Base-by-base conservation (phyloP, 92 coral and sea anemone genomes). In the Metridium senile region DNA sequence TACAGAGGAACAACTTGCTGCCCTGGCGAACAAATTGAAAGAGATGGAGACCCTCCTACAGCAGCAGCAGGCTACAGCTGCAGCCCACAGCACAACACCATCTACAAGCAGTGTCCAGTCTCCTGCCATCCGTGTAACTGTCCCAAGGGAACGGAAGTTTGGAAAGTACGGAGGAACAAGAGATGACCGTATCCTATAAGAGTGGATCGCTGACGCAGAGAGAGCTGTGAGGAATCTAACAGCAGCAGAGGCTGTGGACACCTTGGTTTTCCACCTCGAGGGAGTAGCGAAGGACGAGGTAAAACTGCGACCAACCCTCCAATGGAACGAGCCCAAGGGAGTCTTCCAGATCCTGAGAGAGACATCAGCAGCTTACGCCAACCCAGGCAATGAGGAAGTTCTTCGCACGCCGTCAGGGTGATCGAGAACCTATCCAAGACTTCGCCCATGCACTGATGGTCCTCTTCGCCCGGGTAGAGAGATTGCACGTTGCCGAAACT, bases 371-470 rank as follows among this genome's bases (percentile, higher is more conserved):
- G 82, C 84, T 86, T 20, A 81, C 87, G 1, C 70, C 47, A 39
- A 86, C 91, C 39, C 89, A 80, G 56, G 89, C 89, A 30, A 34
- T 74, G 23, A 1, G 83, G 30, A 82, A 76, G 77, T 82, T 82
- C 76, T 75, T 82, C 47, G 86, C 76, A 27, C 68, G 91, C 13
- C 56, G 74, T n/a, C 87, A 87, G 29, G 74, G 68, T 31, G 82
- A 87, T 19, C 59, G 85, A 0, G 88, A 82, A 62, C 16, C 79
- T 0, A 51, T 62, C n/a, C 86, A 70, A 56, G 90, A 86, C 73
- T 86, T 81, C n/a, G 82, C 90, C 18, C 86, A 75, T 62, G 52
- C 76, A 9, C 83, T 86, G 90, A 86, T 74, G 79, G 81, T 85
- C 6, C 74, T 85, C 17, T 74, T 80, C 47, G 20, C 74, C 16